Evolutionary conservation across 2,888 invertebrate genomes (phyloP).

Genomic region (Meta bourneti): DNA sequence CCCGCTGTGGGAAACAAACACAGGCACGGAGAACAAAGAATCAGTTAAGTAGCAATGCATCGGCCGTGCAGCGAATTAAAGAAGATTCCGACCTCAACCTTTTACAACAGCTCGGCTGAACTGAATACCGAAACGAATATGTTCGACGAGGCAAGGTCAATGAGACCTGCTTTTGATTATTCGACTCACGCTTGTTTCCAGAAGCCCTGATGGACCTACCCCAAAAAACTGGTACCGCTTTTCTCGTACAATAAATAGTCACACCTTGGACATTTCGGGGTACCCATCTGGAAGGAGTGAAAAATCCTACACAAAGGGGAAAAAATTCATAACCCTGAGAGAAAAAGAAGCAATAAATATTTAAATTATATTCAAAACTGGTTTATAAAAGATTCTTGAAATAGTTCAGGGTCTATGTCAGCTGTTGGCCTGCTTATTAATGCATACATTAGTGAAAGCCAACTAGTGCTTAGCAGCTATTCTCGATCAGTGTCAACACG

Average conservation of each 20-base stretch:
- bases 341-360: too few relatives aligned
- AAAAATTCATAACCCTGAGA: too few relatives aligned
- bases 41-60: not conserved
- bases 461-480: too few relatives aligned
- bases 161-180: slow-evolving; percentile 10
- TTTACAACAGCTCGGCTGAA: not conserved
- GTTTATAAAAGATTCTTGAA: too few relatives aligned
- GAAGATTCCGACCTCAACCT: slow-evolving; percentile 24
- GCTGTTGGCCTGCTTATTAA: too few relatives aligned
- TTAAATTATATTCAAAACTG: too few relatives aligned
- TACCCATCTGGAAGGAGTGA: not conserved
- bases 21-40: not conserved
- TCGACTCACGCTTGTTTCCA: not conserved
- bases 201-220: not conserved
- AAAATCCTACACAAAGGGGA: too few relatives aligned
- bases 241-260: too few relatives aligned
- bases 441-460: too few relatives aligned
- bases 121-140: slow-evolving; percentile 1
- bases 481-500: too few relatives aligned
- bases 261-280: not conserved
- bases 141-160: slow-evolving; percentile 23
- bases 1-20: not conserved
- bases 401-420: too few relatives aligned
- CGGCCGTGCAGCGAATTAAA: not conserved
- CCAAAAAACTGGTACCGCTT: not conserved